Percentiles rank a stretch among this genome's conserved stretches.
Conservation (phyloP, 2,888 invertebrate species). For the Cephus spinipes region DNA sequence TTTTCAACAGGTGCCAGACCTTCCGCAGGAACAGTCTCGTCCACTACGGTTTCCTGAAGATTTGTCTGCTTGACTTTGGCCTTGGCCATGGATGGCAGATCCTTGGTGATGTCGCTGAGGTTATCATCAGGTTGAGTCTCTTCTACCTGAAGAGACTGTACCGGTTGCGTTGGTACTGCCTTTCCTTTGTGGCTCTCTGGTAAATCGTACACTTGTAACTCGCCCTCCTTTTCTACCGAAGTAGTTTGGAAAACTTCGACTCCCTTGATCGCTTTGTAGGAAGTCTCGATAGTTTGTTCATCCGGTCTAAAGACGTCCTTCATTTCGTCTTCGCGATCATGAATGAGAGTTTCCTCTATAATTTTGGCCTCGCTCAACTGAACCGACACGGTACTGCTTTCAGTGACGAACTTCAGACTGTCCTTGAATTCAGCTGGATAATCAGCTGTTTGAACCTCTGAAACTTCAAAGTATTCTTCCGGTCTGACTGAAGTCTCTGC, state of each 20-base stretch:
- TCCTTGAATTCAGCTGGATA: constrained; percentile 69
- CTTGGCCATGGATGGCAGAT: constrained; percentile 63
- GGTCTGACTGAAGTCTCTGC: constrained; percentile 73
- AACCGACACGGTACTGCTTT: constrained; percentile 69
- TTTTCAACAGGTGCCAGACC: constrained; percentile 66
- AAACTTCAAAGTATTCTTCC: constrained; percentile 72
- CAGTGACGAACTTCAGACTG: constrained; percentile 69
- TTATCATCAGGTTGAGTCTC: constrained; percentile 65
- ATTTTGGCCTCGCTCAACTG: constrained; percentile 76
- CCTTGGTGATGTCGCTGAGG: constrained; percentile 65
- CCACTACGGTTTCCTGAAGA: constrained; percentile 68
- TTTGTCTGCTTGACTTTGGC: constrained; percentile 65
- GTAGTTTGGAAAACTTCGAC: constrained; percentile 74
- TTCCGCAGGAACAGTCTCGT: constrained; percentile 71
- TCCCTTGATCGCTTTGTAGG: constrained; percentile 72
- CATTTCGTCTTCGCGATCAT: constrained; percentile 74
- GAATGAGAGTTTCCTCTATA: constrained; percentile 71
- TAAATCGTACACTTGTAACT: constrained; percentile 68
- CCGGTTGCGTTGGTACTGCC: constrained; percentile 66
- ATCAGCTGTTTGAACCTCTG: constrained; percentile 73
- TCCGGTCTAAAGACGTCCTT: constrained; percentile 61
- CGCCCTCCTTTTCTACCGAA: constrained; percentile 75
- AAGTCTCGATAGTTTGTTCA: constrained; percentile 65
- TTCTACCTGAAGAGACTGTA: constrained; percentile 70
- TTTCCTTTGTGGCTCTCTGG: constrained; percentile 70